Base-by-base conservation (phyloP, 2,113 vertebrate genomes). In the Stictonetta naevosa region DNA sequence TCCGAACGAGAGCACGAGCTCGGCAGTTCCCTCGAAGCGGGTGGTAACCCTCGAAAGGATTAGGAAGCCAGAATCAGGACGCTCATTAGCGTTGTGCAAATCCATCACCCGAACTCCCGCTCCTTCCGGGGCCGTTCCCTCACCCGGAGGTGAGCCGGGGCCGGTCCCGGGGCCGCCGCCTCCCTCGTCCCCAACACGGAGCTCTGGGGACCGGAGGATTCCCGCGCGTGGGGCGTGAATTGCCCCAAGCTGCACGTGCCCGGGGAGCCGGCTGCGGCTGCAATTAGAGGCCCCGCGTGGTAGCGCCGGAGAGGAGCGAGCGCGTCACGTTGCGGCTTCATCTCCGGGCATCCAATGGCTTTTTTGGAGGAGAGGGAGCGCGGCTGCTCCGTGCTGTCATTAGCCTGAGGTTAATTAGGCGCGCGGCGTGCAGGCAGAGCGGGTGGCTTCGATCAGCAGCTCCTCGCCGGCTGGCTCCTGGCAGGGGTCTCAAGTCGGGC, bases 21-120 rank as follows among this genome's bases (percentile, higher is more conserved):
- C 26, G 19, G 8, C 13, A 5, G 9, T 21, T 5, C 6, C 1
- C 25, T n/a, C 3, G 13, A 16, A 23, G 48, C 0, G 6, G 56
- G 59, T 13, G 64, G 52, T 12, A 18, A 29, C 33, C 38, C 46
- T n/a, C 8, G 5, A 11, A 40, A 33, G 50, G 64, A 3, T 58
- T 17, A 3, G 28, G 20, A 18, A 46, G 46, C 4, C 5, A 46
- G 68, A 38, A 40, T 3, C 12, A 3, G 8, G 74, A 13, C 10
- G 22, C 26, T 18, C 15, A 4, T 22, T 21, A 13, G 64, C 3
- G 5, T 11, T 0, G 5, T 5, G 16, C 59, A 18, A 44, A 19
- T 21, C 52, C 2, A 1, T 59, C 44, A 3, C 31, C 25, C 12
- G 19, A 8, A 2, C 40, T 56, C 85, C 50, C 5, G 26, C 36